Conservation (phyloP, 2,888 invertebrate species). For the Cryptus viduatorius region DNA sequence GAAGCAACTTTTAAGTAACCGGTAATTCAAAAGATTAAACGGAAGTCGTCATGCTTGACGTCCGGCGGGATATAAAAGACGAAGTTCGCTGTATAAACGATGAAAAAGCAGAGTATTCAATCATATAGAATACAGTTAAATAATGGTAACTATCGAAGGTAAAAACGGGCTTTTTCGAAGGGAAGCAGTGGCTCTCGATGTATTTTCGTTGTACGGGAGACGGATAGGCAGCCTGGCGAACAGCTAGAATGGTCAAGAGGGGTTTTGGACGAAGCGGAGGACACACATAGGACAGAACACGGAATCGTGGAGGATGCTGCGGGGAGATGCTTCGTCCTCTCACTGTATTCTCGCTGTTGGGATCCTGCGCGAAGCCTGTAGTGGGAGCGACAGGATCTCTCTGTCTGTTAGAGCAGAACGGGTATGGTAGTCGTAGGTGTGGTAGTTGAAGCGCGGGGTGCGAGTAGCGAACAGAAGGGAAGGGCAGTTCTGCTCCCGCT, state of each 20-base stretch:
- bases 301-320: slow-evolving; percentile 52
- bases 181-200: not conserved
- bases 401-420: slow-evolving; percentile 48
- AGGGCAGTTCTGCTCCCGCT: slow-evolving; percentile 32
- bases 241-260: slow-evolving; percentile 25
- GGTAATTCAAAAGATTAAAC: not conserved
- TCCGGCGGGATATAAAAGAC: not conserved
- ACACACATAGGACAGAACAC: slow-evolving; percentile 24
- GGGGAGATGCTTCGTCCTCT: slow-evolving; percentile 10
- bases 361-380: slow-evolving; percentile 34
- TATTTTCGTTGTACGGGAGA: slow-evolving; percentile 7
- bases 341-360: not conserved
- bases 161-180: slow-evolving; percentile 6
- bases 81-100: too few species aligned
- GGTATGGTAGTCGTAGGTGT: slow-evolving; percentile 45
- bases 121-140: not conserved
- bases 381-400: slow-evolving; percentile 12
- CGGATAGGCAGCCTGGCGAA: slow-evolving; percentile 13
- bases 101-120: too few species aligned
- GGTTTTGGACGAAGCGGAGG: slow-evolving; percentile 35
- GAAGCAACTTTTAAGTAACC: slow-evolving; percentile 1
- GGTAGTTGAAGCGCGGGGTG: slow-evolving; percentile 38
- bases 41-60: slow-evolving; percentile 2
- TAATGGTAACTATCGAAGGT: not conserved
- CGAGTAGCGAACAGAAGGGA: slow-evolving; percentile 39